A percentile compares a stretch with the other conserved stretches of the same genome.
These are phyloP conservation scores for Periphyllus acericola DNA, from an alignment of 2,888 invertebrate species.

Conservation along the genomic window DNA sequence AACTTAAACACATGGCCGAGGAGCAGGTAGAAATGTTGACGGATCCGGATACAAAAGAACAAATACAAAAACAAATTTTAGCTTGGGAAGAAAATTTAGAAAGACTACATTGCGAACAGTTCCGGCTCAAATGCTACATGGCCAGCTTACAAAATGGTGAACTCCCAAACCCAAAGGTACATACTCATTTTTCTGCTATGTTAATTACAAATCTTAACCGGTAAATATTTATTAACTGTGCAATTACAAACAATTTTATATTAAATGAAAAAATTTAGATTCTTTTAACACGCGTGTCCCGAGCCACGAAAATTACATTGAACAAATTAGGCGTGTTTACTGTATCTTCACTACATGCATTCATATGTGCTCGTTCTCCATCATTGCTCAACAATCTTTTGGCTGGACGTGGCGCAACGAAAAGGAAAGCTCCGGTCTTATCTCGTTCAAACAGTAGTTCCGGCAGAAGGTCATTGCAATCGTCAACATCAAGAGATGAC, in stretches of 20 bases:
- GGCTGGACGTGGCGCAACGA: constrained; percentile 90
- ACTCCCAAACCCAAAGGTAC: constrained; percentile 96
- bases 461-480: constrained; percentile 85
- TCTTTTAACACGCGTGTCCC: constrained; percentile 92
- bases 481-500: constrained; percentile 84
- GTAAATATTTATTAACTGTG: too few species aligned
- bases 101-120: constrained; percentile 95
- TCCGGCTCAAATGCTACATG: constrained; percentile 95
- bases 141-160: constrained; percentile 95
- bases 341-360: constrained; percentile 97
- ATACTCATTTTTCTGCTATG: constrained; percentile 62
- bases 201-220: too few species aligned
- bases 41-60: constrained; percentile 90
- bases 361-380: constrained; percentile 95
- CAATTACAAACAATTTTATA: background rate
- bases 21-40: constrained; percentile 95
- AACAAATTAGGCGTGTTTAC: constrained; percentile 97
- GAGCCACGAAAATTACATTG: constrained; percentile 92
- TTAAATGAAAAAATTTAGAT: constrained; percentile 75
- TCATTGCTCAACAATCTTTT: constrained; percentile 90
- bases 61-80: constrained; percentile 91
- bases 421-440: constrained; percentile 87
- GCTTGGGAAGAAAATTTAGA: constrained; percentile 98
- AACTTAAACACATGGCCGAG: constrained; percentile 98
- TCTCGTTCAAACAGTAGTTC: constrained; percentile 90